phyloP scores from a whole-genome alignment of 2,888 invertebrate genomes.

The Alviniconcha strummeri region DNA sequence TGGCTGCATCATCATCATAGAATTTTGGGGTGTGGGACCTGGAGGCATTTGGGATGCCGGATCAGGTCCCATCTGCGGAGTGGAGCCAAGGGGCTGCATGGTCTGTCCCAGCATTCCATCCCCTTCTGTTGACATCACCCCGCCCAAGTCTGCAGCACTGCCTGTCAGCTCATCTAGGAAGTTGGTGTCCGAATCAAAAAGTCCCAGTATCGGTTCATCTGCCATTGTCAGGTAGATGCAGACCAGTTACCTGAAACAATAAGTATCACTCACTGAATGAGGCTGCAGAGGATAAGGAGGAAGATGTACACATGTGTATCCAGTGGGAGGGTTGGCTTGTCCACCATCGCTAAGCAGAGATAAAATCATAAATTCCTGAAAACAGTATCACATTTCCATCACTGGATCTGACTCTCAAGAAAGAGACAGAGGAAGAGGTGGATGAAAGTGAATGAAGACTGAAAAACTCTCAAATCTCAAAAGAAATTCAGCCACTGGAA shows the following conservation, averaged over 20 bases:
- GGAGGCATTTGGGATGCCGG: slow-evolving; percentile 32
- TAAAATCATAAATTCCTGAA: background rate
- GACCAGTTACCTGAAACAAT: slow-evolving; percentile 6
- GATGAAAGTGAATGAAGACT: background rate
- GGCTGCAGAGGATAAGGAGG: background rate
- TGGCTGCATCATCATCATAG: slow-evolving; percentile 45
- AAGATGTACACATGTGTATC: background rate
- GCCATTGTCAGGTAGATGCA: slow-evolving; percentile 50
- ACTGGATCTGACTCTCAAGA: background rate
- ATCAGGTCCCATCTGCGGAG: slow-evolving; percentile 28
- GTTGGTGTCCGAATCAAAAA: slow-evolving; percentile 61
- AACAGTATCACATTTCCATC: background rate
- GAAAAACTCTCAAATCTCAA: no score
- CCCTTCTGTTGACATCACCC: slow-evolving; percentile 37
- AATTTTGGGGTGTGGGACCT: slow-evolving; percentile 31
- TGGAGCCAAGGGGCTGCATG: slow-evolving; percentile 28
- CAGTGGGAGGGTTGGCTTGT: background rate
- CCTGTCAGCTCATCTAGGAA: slow-evolving; percentile 64
- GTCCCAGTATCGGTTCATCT: slow-evolving; percentile 62
- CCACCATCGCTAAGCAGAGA: background rate
- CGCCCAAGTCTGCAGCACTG: slow-evolving; percentile 37
- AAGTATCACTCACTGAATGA: no score
- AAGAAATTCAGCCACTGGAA: no score
- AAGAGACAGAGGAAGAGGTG: background rate
- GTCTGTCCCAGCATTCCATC: slow-evolving; percentile 41